Evolutionary conservation across 2,888 invertebrate species (phyloP).

Genomic region (Clepsis dumicolana): DNA sequence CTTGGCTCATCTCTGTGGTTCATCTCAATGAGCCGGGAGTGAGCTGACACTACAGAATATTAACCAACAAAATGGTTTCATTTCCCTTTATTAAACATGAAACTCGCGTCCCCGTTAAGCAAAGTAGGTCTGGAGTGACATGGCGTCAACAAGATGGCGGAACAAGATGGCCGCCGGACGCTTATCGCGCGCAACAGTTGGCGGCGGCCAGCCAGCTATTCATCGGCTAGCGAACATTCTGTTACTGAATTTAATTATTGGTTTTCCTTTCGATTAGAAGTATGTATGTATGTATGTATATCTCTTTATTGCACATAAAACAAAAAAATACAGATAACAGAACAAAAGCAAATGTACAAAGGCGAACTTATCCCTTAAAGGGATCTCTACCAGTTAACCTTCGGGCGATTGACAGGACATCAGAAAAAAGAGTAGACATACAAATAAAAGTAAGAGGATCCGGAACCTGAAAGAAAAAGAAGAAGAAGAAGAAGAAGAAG

Average conservation of each 20-base stretch:
- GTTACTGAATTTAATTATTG: constrained; percentile 2
- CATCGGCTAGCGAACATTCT: constrained; percentile 2
- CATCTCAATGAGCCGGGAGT: not conserved
- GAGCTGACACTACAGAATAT: not conserved
- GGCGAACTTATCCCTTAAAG: too few species aligned
- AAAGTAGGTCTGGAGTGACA: constrained; percentile 21
- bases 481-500: too few species aligned
- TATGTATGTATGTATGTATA: too few species aligned
- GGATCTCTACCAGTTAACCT: too few species aligned
- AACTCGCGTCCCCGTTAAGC: not conserved
- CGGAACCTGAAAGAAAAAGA: too few species aligned
- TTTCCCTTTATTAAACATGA: constrained; percentile 5
- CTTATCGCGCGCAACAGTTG: constrained; percentile 46
- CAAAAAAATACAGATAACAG: too few species aligned
- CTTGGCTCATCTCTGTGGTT: too few species aligned
- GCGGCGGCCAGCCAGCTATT: constrained; percentile 9
- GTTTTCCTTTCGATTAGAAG: not conserved
- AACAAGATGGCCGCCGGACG: constrained; percentile 44
- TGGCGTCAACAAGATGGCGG: constrained; percentile 34
- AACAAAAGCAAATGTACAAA: too few species aligned
- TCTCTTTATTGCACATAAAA: too few species aligned
- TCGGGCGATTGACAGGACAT: too few species aligned
- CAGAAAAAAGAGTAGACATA: too few species aligned
- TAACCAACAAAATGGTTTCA: not conserved
- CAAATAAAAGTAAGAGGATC: too few species aligned